Evolutionary conservation across 2,113 vertebrate species (phyloP), one percentile per base, ranked within the genome.

Genomic region (Nycticebus coucang): DNA sequence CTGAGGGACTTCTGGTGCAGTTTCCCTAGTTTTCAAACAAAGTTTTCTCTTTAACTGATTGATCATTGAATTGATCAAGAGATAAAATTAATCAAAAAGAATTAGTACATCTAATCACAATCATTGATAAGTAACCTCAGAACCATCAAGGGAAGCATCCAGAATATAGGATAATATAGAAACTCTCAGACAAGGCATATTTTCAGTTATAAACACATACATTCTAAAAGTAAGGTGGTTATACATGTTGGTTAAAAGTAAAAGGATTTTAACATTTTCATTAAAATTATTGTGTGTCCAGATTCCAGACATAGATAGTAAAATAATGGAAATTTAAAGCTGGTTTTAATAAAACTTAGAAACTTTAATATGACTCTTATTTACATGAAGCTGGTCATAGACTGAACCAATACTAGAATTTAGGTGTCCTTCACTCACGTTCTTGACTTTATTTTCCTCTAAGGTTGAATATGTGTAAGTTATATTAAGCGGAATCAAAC

Each of bases 51-150:
- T 83, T 69, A 91, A 69, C 50, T 85, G 30, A 26, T 90, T 81
- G 24, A 30, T 91, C 53, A 66, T n/a, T 86, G 45, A 84, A 72
- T 83, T 95, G 30, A 86, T 28, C 28, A 62, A 59, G 28, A 71
- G 28, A 91, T 75, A 96, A 85, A 91, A 64, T 75, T 66, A 91
- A 93, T 80, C 50, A 18, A 77, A 72, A 93, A 83, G 57, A 95
- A 60, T 87, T 66, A 93, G 74, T 13, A 55, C 35, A 28, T 89
- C 14, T 82, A 64, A 50, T 95, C 53, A 66, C 2, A 30, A 30
- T 77, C 33, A 35, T 28, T 57, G 28, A 33, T 92, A 69, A 64
- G 30, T 30, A 69, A 30, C 26, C 13, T n/a, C 21, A 68, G 37
- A 87, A 89, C 19, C n/a, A 28, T 86, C 35, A 62, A 78, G 33